Evolutionary conservation across 30 jellyfish, hydroid and myxozoan species (phyloP).

Genomic region (Mastigias papua): DNA sequence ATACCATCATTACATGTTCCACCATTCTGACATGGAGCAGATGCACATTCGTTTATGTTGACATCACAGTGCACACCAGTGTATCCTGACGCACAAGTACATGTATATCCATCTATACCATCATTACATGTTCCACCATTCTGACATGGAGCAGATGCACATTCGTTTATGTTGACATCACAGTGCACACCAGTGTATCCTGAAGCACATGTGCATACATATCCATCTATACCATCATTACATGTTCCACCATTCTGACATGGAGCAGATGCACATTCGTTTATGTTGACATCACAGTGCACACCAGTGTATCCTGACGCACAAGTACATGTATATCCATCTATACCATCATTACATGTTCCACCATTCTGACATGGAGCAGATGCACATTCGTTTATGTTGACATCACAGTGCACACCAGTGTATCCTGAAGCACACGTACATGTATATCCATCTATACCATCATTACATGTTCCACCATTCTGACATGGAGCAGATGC

Average conservation of each 20-base stretch:
- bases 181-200: slow-evolving; percentile 73
- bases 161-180: slow-evolving; percentile 59
- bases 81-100: slow-evolving; percentile 70
- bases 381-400: slow-evolving; percentile 70
- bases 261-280: slow-evolving; percentile 66
- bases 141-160: slow-evolving; percentile 75
- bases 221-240: slow-evolving; percentile 45
- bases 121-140: slow-evolving; percentile 67
- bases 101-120: slow-evolving; percentile 16
- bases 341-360: slow-evolving; percentile 63
- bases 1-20: slow-evolving; percentile 68
- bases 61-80: slow-evolving; percentile 50
- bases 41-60: slow-evolving; percentile 53
- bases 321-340: slow-evolving; percentile 59
- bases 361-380: slow-evolving; percentile 66
- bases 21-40: slow-evolving; percentile 63
- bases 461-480: slow-evolving; percentile 64
- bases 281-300: slow-evolving; percentile 51
- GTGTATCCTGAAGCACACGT: slow-evolving; percentile 76
- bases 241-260: slow-evolving; percentile 68
- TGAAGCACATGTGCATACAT: slow-evolving; percentile 54
- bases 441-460: slow-evolving; percentile 42
- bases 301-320: slow-evolving; percentile 64
- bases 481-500: slow-evolving; percentile 71
- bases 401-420: slow-evolving; percentile 56